Base-by-base conservation (phyloP, 2,113 vertebrate species). In the Scomber scombrus region DNA sequence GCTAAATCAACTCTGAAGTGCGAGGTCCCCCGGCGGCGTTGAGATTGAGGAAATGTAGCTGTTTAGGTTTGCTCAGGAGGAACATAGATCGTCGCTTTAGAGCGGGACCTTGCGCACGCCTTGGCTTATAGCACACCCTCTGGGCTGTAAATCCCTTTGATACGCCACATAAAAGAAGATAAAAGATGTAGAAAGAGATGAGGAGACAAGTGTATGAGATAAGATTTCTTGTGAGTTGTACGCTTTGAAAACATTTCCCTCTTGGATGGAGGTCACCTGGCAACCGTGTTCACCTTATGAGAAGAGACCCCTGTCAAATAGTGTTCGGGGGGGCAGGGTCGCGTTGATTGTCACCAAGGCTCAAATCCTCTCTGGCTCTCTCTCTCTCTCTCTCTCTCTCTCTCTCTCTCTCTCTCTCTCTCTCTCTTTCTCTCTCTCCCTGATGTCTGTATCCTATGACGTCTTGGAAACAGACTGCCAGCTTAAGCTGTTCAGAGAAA, bases 1-100 rank as follows among this genome's bases (percentile, higher is more conserved):
- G 83, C 81, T 88, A 91, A 92, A 91, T 93, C 85, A 90, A 73
- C 82, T 88, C 76, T 91, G 85, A 92, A 85, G 90, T 86, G 86
- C 45, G 55, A 82, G 78, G 85, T 87, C 91, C 84, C 84, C 80
- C 5, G 43, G 65, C 64, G 88, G 84, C 43, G 29, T 49, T 51
- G 64, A 61, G 75, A 67, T 70, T 57, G 66, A 75, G 90, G 84
- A 88, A 87, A 87, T 84, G 86, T 80, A 81, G 75, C 84, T 74
- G 90, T 84, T 85, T 80, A 72, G 78, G 74, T 45, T 26, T 72
- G 87, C 75, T 85, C 78, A 29, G 79, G 65, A 90, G 71, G 55
- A 87, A 81, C 85, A 82, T 69, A 78, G 87, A 88, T 82, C 71
- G 70, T 75, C 64, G 71, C 69, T 81, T 26, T 11, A 56, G 64